Evolutionary conservation across 1,140 invertebrate genomes (phyloP).

Genomic region (Drosophila arizonae): DNA sequence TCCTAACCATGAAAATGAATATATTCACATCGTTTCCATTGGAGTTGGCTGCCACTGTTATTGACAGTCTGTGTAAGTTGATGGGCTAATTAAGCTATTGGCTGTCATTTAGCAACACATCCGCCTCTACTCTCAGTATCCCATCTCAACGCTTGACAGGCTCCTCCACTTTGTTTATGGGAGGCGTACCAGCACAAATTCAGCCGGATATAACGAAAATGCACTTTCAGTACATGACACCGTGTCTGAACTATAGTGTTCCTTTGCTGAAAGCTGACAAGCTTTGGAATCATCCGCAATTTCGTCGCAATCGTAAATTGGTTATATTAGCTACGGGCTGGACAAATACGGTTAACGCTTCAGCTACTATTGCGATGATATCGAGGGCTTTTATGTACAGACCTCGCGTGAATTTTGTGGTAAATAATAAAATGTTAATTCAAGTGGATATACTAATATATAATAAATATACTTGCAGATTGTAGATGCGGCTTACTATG

Average conservation of each 20-base stretch:
- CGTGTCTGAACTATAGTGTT: slow-evolving; percentile 65
- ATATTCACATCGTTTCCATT: slow-evolving; percentile 56
- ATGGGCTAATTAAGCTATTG: not conserved
- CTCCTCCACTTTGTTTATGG: slow-evolving; percentile 57
- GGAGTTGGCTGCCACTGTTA: slow-evolving; percentile 43
- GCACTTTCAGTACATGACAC: slow-evolving; percentile 73
- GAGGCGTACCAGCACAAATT: slow-evolving; percentile 50
- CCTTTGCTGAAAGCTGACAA: slow-evolving; percentile 56
- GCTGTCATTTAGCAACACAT: not conserved
- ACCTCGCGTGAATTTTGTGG: slow-evolving; percentile 72
- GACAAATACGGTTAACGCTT: slow-evolving; percentile 68
- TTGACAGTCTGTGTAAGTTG: slow-evolving; percentile 57
- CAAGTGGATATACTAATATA: not conserved
- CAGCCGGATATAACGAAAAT: slow-evolving; percentile 69
- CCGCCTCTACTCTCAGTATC: not conserved
- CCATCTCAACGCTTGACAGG: slow-evolving; percentile 26
- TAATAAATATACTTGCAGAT: slow-evolving; percentile 31
- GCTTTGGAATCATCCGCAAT: slow-evolving; percentile 61
- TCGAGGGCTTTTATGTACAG: slow-evolving; percentile 71
- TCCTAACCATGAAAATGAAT: slow-evolving; percentile 55
- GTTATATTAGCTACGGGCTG: slow-evolving; percentile 72
- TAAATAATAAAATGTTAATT: slow-evolving; percentile 13
- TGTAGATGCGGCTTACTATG: slow-evolving; percentile 70
- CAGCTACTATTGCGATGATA: slow-evolving; percentile 60
- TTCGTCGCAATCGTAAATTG: slow-evolving; percentile 56